Conservation (phyloP, 2,113 vertebrate genomes). For the Ciconia stormi region DNA sequence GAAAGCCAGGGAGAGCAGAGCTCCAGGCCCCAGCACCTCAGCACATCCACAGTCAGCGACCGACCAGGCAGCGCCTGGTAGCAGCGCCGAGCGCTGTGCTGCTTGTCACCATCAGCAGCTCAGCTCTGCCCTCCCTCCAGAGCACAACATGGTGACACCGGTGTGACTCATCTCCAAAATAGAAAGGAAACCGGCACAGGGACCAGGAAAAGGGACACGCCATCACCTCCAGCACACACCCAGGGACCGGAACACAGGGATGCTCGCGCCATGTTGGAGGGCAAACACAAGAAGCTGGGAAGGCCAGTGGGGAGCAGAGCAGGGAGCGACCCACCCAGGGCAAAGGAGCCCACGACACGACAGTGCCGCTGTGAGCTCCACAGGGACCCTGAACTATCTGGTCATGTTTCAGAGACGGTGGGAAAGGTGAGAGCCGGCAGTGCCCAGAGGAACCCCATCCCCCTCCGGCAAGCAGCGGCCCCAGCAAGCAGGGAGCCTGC, state of each 20-base stretch:
- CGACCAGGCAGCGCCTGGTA: background rate
- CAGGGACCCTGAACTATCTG: background rate
- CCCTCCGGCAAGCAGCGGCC: background rate
- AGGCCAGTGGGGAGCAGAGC: background rate
- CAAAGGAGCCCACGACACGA: fast-evolving
- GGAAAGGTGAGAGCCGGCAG: background rate
- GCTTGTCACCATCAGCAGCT: background rate
- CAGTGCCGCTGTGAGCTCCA: background rate
- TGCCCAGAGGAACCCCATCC: background rate
- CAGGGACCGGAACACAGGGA: background rate
- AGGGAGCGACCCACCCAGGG: fast-evolving
- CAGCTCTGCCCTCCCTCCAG: constrained; percentile 9
- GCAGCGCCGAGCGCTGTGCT: fast-evolving
- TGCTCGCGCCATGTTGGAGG: fast-evolving
- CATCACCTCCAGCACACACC: fast-evolving
- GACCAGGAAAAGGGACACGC: background rate
- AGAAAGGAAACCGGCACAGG: background rate
- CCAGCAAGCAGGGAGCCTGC: background rate
- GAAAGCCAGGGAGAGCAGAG: background rate
- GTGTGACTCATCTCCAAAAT: constrained; percentile 24
- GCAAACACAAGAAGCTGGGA: background rate
- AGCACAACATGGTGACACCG: constrained; percentile 38
- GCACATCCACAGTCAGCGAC: background rate
- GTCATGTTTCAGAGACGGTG: background rate
- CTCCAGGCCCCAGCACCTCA: background rate